Conservation (phyloP, 2,888 invertebrate genomes). For the Flexamia atlantica region DNA sequence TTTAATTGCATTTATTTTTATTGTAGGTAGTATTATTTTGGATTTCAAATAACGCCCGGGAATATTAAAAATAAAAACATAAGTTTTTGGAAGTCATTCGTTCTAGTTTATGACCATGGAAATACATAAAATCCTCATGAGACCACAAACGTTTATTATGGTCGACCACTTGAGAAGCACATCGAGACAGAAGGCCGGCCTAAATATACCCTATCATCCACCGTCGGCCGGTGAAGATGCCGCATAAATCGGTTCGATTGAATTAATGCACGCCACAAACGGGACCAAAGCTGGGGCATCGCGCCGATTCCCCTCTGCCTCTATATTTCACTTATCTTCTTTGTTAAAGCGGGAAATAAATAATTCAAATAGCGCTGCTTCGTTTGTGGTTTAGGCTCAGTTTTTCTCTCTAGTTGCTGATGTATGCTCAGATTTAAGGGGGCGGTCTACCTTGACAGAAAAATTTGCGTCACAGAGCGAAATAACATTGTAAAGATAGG, state of each 20-base stretch:
- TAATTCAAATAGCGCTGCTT: constrained; percentile 22
- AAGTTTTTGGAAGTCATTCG: no score
- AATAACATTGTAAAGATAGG: no score
- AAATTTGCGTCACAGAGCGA: no score
- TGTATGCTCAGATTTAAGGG: no score
- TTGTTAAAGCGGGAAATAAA: constrained; percentile 14
- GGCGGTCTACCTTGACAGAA: no score
- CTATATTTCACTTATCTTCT: constrained; percentile 19
- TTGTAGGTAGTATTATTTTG: no score
- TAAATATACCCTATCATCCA: neutral
- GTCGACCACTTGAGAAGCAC: neutral
- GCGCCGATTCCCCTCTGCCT: neutral
- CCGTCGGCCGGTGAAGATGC: neutral
- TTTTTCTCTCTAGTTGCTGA: neutral
- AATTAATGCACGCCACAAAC: constrained; percentile 16
- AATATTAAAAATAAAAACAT: no score
- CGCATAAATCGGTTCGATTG: constrained; percentile 15
- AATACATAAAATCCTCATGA: no score
- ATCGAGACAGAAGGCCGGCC: constrained; percentile 4
- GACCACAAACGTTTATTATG: neutral
- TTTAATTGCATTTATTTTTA: no score
- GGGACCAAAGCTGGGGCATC: constrained; percentile 22
- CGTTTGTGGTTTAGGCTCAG: neutral
- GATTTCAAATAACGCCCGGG: no score
- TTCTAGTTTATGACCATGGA: no score